phyloP scores from a whole-genome alignment of 2,888 invertebrate genomes.

The Dyspetes luteomarginatus region DNA sequence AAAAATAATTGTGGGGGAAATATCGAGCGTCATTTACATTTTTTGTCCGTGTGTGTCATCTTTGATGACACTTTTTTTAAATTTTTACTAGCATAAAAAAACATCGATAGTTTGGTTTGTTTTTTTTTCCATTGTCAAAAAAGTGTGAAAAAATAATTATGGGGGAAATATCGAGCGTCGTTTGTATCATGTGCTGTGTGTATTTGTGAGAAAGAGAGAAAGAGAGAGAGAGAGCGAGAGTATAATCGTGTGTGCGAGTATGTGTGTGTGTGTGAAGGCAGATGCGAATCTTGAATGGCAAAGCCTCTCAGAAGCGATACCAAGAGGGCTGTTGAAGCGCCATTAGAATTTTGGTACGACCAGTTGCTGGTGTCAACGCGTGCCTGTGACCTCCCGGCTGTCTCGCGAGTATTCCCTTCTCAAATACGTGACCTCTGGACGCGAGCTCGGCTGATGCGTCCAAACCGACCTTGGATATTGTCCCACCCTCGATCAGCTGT shows the following conservation, averaged over 20 bases:
- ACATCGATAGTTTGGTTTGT: neutral
- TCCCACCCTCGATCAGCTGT: constrained; percentile 80
- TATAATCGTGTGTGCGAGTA: neutral
- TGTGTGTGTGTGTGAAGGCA: neutral
- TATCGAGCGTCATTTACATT: too few relatives aligned
- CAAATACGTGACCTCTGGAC: constrained; percentile 80
- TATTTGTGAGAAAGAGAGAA: too few relatives aligned
- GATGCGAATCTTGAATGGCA: constrained; percentile 10
- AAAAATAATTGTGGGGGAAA: too few relatives aligned
- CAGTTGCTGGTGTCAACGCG: constrained; percentile 77
- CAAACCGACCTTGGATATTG: constrained; percentile 79
- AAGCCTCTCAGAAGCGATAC: constrained; percentile 78
- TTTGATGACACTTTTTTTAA: neutral
- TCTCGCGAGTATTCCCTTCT: constrained; percentile 79
- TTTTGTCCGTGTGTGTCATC: too few relatives aligned
- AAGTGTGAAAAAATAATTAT: neutral
- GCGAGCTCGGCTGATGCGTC: constrained; percentile 81
- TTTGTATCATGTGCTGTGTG: neutral
- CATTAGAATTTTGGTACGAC: constrained; percentile 80
- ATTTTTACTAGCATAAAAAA: too few relatives aligned
- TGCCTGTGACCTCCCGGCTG: constrained; percentile 76
- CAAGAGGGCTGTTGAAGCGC: constrained; percentile 81
- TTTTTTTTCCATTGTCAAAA: too few relatives aligned
- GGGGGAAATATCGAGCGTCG: neutral
- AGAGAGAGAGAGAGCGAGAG: too few relatives aligned